Percentiles rank a stretch among this genome's conserved stretches.
phyloP scores from a whole-genome alignment of 2,888 invertebrate species.

The Spisula solida region DNA sequence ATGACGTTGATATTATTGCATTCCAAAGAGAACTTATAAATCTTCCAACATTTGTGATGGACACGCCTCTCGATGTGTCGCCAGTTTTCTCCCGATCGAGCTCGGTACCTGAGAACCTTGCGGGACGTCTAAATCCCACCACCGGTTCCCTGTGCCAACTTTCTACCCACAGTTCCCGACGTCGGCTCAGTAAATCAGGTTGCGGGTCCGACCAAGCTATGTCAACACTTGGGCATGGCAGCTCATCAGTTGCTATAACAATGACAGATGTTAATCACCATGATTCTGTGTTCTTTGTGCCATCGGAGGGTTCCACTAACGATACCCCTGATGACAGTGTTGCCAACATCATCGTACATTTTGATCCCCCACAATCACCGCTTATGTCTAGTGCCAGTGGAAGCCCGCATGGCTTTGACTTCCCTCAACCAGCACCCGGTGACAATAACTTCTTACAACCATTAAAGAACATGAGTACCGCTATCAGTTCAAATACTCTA shows the following conservation, averaged over 20 bases:
- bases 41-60: slow-evolving; percentile 88
- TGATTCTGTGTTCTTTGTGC: slow-evolving; percentile 66
- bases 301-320: slow-evolving; percentile 65
- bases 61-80: slow-evolving; percentile 85
- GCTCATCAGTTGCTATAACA: slow-evolving; percentile 82
- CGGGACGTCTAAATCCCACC: slow-evolving; percentile 72
- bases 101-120: slow-evolving; percentile 85
- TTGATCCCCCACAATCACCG: slow-evolving; percentile 85
- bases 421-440: slow-evolving; percentile 71
- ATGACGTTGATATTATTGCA: slow-evolving; percentile 88
- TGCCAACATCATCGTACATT: slow-evolving; percentile 84
- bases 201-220: slow-evolving; percentile 70
- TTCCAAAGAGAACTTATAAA: slow-evolving; percentile 90
- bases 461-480: slow-evolving; percentile 42
- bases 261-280: slow-evolving; percentile 80
- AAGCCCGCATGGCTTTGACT: slow-evolving; percentile 82
- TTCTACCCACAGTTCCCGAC: slow-evolving; percentile 71
- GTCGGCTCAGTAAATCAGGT: slow-evolving; percentile 66
- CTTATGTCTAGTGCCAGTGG: slow-evolving; percentile 81
- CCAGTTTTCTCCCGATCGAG: slow-evolving; percentile 86
- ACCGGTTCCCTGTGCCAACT: slow-evolving; percentile 68
- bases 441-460: slow-evolving; percentile 62
- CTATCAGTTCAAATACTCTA: slow-evolving; percentile 12
- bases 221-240: slow-evolving; percentile 70
- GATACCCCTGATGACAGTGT: slow-evolving; percentile 70